Conservation (phyloP, 2,113 vertebrate species). For the Salvelinus sp. region DNA sequence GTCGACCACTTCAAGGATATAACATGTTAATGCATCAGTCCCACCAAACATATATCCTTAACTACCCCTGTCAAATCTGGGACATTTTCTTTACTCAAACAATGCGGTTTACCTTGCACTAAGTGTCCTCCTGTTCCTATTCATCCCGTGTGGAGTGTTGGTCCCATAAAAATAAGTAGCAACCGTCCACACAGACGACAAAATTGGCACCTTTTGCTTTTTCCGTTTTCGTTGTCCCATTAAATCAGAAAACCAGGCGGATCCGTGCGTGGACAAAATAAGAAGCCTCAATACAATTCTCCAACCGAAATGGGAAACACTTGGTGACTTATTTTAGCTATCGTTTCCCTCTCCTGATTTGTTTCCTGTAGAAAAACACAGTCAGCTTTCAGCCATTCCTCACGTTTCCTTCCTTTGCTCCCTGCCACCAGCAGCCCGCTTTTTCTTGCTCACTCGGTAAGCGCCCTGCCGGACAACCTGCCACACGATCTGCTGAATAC, state of each 20-base stretch:
- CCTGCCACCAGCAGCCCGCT: slow-evolving; percentile 64
- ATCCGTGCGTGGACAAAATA: slow-evolving; percentile 25
- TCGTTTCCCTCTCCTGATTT: slow-evolving; percentile 31
- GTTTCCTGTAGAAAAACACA: slow-evolving; percentile 60
- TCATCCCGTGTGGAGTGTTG: background rate
- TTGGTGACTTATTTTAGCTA: background rate
- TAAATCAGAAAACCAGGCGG: slow-evolving; percentile 51
- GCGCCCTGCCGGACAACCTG: slow-evolving; percentile 70
- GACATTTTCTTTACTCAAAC: background rate
- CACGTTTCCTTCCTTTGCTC: slow-evolving; percentile 61
- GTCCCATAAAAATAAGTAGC: slow-evolving; percentile 60
- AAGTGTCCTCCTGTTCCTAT: slow-evolving; percentile 20
- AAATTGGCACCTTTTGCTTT: slow-evolving; percentile 63
- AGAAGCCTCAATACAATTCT: slow-evolving; percentile 12
- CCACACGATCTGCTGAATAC: slow-evolving; percentile 43
- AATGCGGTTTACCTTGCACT: slow-evolving; percentile 15
- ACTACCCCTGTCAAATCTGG: slow-evolving; percentile 16
- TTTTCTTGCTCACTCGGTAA: slow-evolving; percentile 48
- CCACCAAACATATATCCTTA: slow-evolving; percentile 1
- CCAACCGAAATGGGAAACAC: background rate
- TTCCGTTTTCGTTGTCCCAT: slow-evolving; percentile 67
- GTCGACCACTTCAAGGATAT: background rate
- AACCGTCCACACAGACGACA: slow-evolving; percentile 46
- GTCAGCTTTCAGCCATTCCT: slow-evolving; percentile 67
- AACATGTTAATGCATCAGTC: slow-evolving; percentile 26